These are phyloP conservation scores for Hyla sarda DNA, from an alignment of 2,113 vertebrate genomes.

Conservation along the genomic window DNA sequence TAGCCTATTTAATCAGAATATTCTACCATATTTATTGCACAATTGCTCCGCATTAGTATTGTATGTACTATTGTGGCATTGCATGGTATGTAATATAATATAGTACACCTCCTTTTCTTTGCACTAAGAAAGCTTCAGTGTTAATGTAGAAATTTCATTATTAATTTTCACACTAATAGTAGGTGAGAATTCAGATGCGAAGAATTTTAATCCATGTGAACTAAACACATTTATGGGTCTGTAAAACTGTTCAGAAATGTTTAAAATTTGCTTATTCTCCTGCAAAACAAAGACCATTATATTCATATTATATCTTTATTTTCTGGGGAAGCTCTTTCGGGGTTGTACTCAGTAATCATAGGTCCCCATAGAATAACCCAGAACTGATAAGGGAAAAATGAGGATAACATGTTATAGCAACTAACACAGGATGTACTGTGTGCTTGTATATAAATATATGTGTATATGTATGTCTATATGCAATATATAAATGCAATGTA, in stretches of 20 bases:
- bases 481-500: too few relatives aligned
- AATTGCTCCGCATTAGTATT: too few relatives aligned
- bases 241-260: not conserved
- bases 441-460: too few relatives aligned
- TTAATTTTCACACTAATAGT: slow-evolving; percentile 18
- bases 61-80: too few relatives aligned
- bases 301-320: not conserved
- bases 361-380: too few relatives aligned
- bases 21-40: not conserved
- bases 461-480: too few relatives aligned
- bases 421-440: too few relatives aligned
- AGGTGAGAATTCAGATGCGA: slow-evolving; percentile 22
- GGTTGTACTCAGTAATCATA: too few relatives aligned
- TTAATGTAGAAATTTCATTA: slow-evolving; percentile 12
- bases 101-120: too few relatives aligned
- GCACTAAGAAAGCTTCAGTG: not conserved
- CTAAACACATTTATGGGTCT: not conserved
- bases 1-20: not conserved
- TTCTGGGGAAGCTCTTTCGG: not conserved
- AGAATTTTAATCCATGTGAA: slow-evolving; percentile 25
- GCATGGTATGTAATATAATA: not conserved
- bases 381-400: too few relatives aligned
- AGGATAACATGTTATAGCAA: too few relatives aligned
- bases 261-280: not conserved
- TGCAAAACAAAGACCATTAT: not conserved